A percentile compares a stretch with the other conserved stretches of the same genome.
Evolutionary conservation across 2,113 vertebrate genomes (phyloP).

Genomic region (Cynopterus brachyotis): DNA sequence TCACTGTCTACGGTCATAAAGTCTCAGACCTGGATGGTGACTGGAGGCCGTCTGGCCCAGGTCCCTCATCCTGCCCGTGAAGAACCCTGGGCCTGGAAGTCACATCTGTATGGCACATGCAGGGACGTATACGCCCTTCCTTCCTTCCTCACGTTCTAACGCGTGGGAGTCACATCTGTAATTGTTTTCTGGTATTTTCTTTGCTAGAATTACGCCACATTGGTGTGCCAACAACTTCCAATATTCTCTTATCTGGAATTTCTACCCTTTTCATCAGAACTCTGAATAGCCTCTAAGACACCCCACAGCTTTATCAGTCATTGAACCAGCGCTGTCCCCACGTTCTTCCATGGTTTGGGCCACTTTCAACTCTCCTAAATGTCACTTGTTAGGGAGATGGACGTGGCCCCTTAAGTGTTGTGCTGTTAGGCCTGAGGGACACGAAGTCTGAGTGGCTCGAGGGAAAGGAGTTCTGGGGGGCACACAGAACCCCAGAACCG

Average conservation of each 20-base stretch:
- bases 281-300: background rate
- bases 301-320: background rate
- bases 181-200: background rate
- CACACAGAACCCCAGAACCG: background rate
- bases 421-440: background rate
- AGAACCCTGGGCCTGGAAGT: background rate
- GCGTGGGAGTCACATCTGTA: background rate
- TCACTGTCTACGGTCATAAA: background rate
- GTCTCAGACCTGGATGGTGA: background rate
- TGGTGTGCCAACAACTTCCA: background rate
- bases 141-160: background rate
- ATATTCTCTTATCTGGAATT: background rate
- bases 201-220: background rate
- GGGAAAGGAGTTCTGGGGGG: background rate
- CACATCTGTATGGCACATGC: accelerated
- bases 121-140: background rate
- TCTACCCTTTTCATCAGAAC: background rate
- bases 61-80: background rate
- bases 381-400: background rate
- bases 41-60: background rate
- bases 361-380: background rate
- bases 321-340: background rate
- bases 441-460: background rate
- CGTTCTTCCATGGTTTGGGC: background rate
- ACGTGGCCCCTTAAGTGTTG: background rate